phyloP scores from a whole-genome alignment of 30 jellyfish, hydroid and myxozoan species.

The Pseudorhiza aurosa region DNA sequence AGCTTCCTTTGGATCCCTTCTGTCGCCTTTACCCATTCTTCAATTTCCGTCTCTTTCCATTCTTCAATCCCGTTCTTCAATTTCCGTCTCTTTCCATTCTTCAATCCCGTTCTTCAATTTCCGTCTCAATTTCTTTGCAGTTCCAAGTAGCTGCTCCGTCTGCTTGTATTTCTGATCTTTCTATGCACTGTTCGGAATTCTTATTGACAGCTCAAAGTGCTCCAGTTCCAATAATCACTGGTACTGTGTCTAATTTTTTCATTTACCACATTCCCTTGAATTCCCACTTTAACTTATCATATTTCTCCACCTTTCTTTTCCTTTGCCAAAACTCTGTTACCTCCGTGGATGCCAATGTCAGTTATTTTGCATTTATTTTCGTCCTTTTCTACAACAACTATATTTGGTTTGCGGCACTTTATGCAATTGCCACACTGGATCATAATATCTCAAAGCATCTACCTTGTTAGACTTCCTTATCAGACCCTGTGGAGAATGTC shows the following conservation, averaged over 20 bases:
- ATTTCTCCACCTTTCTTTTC: background rate
- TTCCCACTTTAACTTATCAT: background rate
- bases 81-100: background rate
- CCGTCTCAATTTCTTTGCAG: slow-evolving; percentile 13
- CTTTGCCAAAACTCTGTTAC: background rate
- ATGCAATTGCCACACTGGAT: background rate
- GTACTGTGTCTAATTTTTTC: background rate
- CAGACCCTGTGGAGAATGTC: background rate
- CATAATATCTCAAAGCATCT: background rate
- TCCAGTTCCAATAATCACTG: background rate
- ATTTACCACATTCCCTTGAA: background rate
- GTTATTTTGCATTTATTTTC: background rate
- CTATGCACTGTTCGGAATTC: slow-evolving; percentile 11
- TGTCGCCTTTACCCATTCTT: no score
- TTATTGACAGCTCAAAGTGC: slow-evolving; percentile 3
- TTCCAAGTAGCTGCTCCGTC: slow-evolving; percentile 10
- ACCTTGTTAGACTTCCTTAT: background rate
- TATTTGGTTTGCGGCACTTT: slow-evolving; percentile 5
- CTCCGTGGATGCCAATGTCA: slow-evolving; percentile 5
- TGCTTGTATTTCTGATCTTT: background rate
- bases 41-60: no score
- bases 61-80: background rate
- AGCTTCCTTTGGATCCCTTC: background rate
- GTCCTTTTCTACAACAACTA: background rate
- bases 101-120: background rate